Evolutionary conservation across 2,113 vertebrate genomes (phyloP).

Genomic region (Hucho hucho): DNA sequence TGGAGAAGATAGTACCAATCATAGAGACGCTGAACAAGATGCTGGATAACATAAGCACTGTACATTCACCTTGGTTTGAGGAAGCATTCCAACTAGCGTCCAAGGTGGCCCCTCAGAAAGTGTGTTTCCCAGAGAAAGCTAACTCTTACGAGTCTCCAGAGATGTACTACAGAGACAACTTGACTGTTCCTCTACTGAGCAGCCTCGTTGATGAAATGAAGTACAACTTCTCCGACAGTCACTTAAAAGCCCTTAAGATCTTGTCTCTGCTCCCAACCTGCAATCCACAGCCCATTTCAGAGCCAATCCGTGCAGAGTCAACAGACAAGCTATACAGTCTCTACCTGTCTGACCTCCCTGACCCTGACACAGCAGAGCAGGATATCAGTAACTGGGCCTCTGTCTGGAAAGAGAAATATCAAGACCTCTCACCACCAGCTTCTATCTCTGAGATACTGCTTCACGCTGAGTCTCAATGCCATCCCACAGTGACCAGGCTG

Average conservation of each 20-base stretch:
- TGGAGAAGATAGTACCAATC: conserved; percentile 81
- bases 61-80: conserved; percentile 93
- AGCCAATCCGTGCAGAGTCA: conserved; percentile 81
- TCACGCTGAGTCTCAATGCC: conserved; percentile 85
- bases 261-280: conserved; percentile 90
- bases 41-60: conserved; percentile 84
- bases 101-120: conserved; percentile 81
- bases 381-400: conserved; percentile 90
- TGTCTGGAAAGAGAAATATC: conserved; percentile 90
- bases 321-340: conserved; percentile 85
- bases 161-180: conserved; percentile 84
- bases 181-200: conserved; percentile 84
- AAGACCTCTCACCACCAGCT: conserved; percentile 85
- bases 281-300: conserved; percentile 86
- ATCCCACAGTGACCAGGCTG: conserved; percentile 84
- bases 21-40: conserved; percentile 88
- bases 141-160: conserved; percentile 78
- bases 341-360: conserved; percentile 86
- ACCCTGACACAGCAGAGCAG: conserved; percentile 83
- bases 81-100: conserved; percentile 84
- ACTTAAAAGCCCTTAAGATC: conserved; percentile 87
- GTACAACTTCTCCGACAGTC: conserved; percentile 89
- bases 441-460: conserved; percentile 89
- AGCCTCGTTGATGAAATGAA: conserved; percentile 89
- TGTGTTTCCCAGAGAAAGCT: conserved; percentile 77